A percentile compares a stretch with the other conserved stretches of the same genome.
Evolutionary conservation across 1,140 invertebrate genomes (phyloP).

Genomic region (Metopolophium dirhodum): DNA sequence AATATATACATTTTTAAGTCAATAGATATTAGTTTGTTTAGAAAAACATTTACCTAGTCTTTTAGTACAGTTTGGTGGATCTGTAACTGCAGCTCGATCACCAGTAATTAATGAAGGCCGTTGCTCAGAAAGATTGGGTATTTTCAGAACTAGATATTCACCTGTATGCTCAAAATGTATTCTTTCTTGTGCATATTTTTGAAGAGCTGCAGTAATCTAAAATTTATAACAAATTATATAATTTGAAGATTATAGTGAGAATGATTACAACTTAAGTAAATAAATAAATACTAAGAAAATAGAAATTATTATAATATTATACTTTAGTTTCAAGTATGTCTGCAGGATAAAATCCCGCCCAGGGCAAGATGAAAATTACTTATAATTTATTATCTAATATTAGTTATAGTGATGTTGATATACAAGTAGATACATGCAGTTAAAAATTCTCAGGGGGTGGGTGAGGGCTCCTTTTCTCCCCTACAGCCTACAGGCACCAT

Average conservation of each 20-base stretch:
- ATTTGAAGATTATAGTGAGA: not conserved
- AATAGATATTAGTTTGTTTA: not conserved
- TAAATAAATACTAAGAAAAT: too few species aligned
- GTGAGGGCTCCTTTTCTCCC: too few species aligned
- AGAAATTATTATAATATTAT: not conserved
- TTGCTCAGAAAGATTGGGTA: conserved; percentile 81
- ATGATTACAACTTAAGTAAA: not conserved
- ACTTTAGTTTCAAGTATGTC: not conserved
- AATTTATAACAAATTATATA: conserved; percentile 7
- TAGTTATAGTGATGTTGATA: too few species aligned
- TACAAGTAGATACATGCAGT: too few species aligned
- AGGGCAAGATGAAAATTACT: too few species aligned
- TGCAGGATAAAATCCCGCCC: too few species aligned
- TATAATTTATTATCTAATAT: too few species aligned
- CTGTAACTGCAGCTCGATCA: conserved; percentile 71
- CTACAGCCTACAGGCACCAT: too few species aligned
- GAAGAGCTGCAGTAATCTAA: conserved; percentile 42
- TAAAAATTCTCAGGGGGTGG: too few species aligned
- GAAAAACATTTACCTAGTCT: conserved; percentile 50
- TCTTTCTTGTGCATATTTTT: conserved; percentile 61
- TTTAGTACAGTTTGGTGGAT: conserved; percentile 60
- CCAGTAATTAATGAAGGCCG: conserved; percentile 84
- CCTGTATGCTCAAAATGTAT: conserved; percentile 70
- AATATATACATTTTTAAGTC: not conserved
- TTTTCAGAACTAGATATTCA: conserved; percentile 76